Base-by-base conservation (phyloP, 2,113 vertebrate genomes). In the Amazona guildingii region DNA sequence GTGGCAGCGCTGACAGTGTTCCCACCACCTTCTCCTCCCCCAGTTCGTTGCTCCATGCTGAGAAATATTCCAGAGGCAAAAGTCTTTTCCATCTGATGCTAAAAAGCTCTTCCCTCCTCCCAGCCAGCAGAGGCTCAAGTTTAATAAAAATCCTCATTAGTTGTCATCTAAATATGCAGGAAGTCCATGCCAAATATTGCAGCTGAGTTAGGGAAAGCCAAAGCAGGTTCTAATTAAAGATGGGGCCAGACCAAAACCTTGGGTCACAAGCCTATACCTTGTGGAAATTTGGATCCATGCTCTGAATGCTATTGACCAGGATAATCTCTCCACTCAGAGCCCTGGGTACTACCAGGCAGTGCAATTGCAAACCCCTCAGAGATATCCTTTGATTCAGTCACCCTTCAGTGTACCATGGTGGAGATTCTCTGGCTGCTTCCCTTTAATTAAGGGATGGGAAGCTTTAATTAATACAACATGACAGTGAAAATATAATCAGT, bases 81-180 rank as follows among this genome's bases (percentile, higher is more conserved):
- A 86, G 62, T 13, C 83, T 93, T 93, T 86, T 90, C 88, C 68
- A 90, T 78, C 75, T 91, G 90, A 97, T 93, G 93, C 81, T 97
- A 95, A 96, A 96, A 92, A 94, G 86, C 81, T 79, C 28, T 51
- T 96, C 91, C 31, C 66, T 68, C 80, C 89, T 85, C 92, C 57
- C 18, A 87, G 84, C 70, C 78, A 20, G 66, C 25, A 5, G 3
- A 96, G 75, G 75, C 91, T 97, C 90, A 97, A 97, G 90, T 98
- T 96, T 97, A 98, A 98, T 97, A 97, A 96, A 91, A 97, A 96
- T 97, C 97, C 88, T 96, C 93, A 97, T 97, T 96, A 97, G 85
- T 77, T 96, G 70, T 96, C 97, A 88, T 92, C 94, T 95, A 96
- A 97, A 97, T 96, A 95, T 92, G 96, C 95, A 95, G 80, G 74